phyloP scores from a whole-genome alignment of 2,888 invertebrate genomes.

The Eupsilia transversa region DNA sequence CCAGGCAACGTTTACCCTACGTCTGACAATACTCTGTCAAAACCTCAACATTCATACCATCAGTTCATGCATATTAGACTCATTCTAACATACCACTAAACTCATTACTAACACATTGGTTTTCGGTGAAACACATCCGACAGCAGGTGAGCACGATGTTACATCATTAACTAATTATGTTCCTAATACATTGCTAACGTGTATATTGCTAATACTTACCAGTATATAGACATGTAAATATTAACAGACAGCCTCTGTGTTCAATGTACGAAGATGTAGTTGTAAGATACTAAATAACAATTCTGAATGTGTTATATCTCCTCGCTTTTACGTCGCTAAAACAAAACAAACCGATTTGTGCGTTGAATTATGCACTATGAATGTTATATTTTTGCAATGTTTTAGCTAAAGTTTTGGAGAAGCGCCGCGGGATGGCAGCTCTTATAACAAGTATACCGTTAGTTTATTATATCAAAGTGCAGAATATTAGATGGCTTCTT shows the following conservation, averaged over 20 bases:
- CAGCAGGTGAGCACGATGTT: conserved; percentile 58
- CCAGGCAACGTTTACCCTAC: not conserved
- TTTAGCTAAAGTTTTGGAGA: conserved; percentile 46
- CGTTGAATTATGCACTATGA: conserved; percentile 37
- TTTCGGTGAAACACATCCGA: conserved; percentile 54
- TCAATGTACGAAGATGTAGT: conserved; percentile 40
- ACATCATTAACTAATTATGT: conserved; percentile 48
- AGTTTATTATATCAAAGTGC: conserved; percentile 20
- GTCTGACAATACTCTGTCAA: conserved; percentile 46
- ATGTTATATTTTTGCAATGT: conserved; percentile 42
- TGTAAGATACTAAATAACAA: conserved; percentile 52
- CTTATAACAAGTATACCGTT: conserved; percentile 37
- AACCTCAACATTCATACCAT: conserved; percentile 46
- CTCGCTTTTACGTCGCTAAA: conserved; percentile 48
- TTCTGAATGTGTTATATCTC: conserved; percentile 37
- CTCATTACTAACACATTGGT: conserved; percentile 65
- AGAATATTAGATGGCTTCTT: conserved; percentile 27
- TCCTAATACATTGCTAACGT: conserved; percentile 77
- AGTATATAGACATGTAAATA: conserved; percentile 67
- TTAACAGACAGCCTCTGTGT: conserved; percentile 63
- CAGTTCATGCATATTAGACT: conserved; percentile 55
- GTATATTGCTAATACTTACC: conserved; percentile 83
- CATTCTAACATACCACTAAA: conserved; percentile 58
- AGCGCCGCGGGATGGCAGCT: conserved; percentile 12
- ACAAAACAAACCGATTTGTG: conserved; percentile 19